A percentile compares a stretch with the other conserved stretches of the same genome.
Evolutionary conservation across 2,888 invertebrate genomes (phyloP).

Genomic region (Spodoptera picta): DNA sequence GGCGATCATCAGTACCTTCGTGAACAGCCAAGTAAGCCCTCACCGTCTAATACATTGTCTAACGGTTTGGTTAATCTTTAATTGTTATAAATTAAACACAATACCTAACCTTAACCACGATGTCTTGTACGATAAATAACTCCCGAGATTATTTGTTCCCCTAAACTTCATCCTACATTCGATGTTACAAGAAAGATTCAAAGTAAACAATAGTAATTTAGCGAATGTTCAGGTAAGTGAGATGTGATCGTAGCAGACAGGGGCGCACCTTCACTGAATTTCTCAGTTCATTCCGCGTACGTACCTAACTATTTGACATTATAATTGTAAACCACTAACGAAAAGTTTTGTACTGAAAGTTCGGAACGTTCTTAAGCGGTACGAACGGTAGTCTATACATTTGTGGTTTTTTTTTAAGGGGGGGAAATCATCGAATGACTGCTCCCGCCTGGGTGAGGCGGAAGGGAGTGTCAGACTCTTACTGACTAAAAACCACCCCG

Average conservation of each 20-base stretch:
- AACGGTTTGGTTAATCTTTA: constrained; percentile 16
- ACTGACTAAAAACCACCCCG: too few relatives aligned
- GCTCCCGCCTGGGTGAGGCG: too few relatives aligned
- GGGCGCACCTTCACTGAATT: constrained; percentile 13
- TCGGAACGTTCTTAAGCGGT: constrained; percentile 7
- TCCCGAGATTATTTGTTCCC: constrained; percentile 19
- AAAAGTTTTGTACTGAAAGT: constrained; percentile 33
- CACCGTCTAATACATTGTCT: constrained; percentile 16
- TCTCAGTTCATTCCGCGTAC: constrained; percentile 23
- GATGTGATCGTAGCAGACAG: constrained; percentile 23
- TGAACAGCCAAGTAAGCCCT: constrained; percentile 12
- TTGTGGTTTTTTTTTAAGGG: too few relatives aligned
- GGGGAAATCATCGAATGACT: too few relatives aligned
- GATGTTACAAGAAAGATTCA: constrained; percentile 18
- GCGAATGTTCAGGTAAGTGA: constrained; percentile 32
- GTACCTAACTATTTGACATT: constrained; percentile 49
- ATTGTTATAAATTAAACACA: constrained; percentile 8
- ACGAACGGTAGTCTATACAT: constrained; percentile 13
- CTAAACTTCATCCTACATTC: constrained; percentile 18
- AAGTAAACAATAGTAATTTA: constrained; percentile 35
- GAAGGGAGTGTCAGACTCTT: too few relatives aligned
- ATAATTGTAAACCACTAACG: constrained; percentile 43
- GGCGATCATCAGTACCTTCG: constrained; percentile 8
- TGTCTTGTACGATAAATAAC: constrained; percentile 10
- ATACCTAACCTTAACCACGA: not conserved